phyloP scores from a whole-genome alignment of 1,140 invertebrate species.

The Patella vulgata region DNA sequence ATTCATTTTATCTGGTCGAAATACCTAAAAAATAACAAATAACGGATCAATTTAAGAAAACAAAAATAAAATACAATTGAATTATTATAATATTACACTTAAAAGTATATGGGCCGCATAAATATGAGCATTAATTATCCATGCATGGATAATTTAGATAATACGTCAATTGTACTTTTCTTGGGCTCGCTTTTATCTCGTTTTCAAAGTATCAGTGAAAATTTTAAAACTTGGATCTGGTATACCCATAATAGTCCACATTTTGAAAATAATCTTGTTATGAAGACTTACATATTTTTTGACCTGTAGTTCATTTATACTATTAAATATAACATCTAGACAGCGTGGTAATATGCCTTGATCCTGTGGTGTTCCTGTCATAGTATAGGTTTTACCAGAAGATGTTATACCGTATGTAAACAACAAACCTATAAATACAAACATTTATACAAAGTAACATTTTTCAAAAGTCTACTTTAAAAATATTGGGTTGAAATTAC shows the following conservation, averaged over 20 bases:
- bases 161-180: too few relatives aligned
- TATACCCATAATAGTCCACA: too few relatives aligned
- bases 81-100: too few relatives aligned
- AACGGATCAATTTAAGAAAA: too few relatives aligned
- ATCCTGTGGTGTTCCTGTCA: constrained; percentile 83
- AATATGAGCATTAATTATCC: too few relatives aligned
- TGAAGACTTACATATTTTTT: constrained; percentile 67
- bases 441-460: background rate
- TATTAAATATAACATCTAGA: constrained; percentile 93
- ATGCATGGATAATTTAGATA: too few relatives aligned
- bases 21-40: constrained; percentile 72
- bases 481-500: too few relatives aligned
- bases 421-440: constrained; percentile 66
- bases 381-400: constrained; percentile 95
- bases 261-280: too few relatives aligned
- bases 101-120: background rate
- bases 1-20: constrained; percentile 93
- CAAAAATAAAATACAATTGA: background rate
- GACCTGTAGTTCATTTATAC: constrained; percentile 74
- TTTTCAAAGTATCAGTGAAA: too few relatives aligned
- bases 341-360: constrained; percentile 88
- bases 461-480: background rate
- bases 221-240: too few relatives aligned
- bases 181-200: too few relatives aligned
- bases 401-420: constrained; percentile 98